Evolutionary conservation across 2,113 vertebrate genomes (phyloP).

Genomic region (Rhinogobius similis): DNA sequence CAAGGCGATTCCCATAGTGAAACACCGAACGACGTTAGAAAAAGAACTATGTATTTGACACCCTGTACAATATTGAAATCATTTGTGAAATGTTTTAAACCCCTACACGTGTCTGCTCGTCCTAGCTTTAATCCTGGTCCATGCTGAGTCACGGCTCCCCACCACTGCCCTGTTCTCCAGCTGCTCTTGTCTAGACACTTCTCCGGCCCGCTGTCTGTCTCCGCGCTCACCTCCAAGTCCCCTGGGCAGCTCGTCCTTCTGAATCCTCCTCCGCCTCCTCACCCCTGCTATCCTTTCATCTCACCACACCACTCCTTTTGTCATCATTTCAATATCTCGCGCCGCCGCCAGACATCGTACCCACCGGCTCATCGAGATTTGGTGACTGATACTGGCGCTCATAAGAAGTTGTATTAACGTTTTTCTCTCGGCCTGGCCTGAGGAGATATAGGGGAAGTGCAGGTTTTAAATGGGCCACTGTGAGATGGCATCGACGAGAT

Average conservation of each 20-base stretch:
- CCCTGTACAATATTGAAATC: neutral
- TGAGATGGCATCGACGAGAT: constrained; percentile 46
- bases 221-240: constrained; percentile 31
- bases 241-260: constrained; percentile 23
- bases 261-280: constrained; percentile 9
- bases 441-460: constrained; percentile 19
- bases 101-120: neutral
- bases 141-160: constrained; percentile 42
- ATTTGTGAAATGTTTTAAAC: neutral
- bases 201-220: constrained; percentile 10
- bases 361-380: constrained; percentile 35
- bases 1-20: too few relatives aligned
- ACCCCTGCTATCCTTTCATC: constrained; percentile 15
- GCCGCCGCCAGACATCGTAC: constrained; percentile 19
- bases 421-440: neutral
- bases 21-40: too few relatives aligned
- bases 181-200: constrained; percentile 19
- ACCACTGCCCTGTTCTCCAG: neutral
- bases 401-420: constrained; percentile 32
- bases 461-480: constrained; percentile 42
- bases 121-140: neutral
- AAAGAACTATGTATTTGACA: too few relatives aligned
- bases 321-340: constrained; percentile 28
- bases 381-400: constrained; percentile 37
- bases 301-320: constrained; percentile 27